Percentiles rank a stretch among this genome's conserved stretches.
These are phyloP conservation scores for Macroteleia sp. DNA, from an alignment of 2,888 invertebrate species.

Conservation along the genomic window DNA sequence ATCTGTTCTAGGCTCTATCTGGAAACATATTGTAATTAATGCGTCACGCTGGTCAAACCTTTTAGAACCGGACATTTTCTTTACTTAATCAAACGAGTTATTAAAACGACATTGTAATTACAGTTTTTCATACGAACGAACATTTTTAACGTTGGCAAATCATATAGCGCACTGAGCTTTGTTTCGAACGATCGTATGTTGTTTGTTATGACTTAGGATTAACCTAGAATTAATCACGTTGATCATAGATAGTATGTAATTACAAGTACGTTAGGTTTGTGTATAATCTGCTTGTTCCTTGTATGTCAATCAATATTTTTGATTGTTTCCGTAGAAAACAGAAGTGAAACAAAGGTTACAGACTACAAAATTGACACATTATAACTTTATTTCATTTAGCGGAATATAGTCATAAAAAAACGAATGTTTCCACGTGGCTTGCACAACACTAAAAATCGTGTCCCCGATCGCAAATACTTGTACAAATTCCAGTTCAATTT, in stretches of 20 bases:
- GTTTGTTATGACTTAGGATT: conserved; percentile 22
- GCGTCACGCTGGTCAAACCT: conserved; percentile 19
- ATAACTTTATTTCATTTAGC: too few species aligned
- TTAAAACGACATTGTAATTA: conserved; percentile 47
- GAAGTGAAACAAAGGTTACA: too few species aligned
- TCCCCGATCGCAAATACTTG: too few species aligned
- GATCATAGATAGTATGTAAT: conserved; percentile 2
- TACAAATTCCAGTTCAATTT: too few species aligned
- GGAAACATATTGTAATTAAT: conserved; percentile 20
- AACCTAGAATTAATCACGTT: conserved; percentile 14
- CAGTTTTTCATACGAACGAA: conserved; percentile 11
- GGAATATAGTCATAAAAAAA: too few species aligned
- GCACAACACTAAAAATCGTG: too few species aligned
- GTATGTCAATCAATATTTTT: too few species aligned
- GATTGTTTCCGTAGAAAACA: too few species aligned
- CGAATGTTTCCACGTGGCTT: too few species aligned
- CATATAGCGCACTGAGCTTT: conserved; percentile 23
- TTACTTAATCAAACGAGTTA: conserved; percentile 2
- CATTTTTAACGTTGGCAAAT: conserved; percentile 13
- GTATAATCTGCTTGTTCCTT: too few species aligned
- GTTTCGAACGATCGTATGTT: conserved; percentile 9
- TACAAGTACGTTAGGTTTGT: conserved; percentile 10
- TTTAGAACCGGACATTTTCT: conserved; percentile 10
- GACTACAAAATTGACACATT: too few species aligned
- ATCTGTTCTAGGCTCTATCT: too few species aligned